A percentile compares a stretch with the other conserved stretches of the same genome.
Conservation (phyloP, 2,797 vertebrate genomes). For the Diceros bicornis region DNA sequence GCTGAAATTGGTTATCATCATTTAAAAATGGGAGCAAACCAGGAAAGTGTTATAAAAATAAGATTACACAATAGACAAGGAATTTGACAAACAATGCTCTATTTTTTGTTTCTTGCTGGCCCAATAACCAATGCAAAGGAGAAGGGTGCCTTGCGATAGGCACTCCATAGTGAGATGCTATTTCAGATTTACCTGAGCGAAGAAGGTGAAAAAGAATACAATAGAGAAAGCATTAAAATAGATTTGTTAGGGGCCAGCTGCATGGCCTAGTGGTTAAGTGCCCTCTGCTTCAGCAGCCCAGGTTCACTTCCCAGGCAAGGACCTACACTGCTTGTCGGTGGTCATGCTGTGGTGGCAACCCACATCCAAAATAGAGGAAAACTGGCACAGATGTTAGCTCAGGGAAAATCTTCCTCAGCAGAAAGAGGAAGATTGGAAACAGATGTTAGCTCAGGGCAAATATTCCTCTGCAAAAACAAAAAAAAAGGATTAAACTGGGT, state of each 20-base stretch:
- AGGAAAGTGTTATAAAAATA: neutral
- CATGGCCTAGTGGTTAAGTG: too few relatives aligned
- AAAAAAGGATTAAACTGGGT: neutral
- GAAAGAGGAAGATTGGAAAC: too few relatives aligned
- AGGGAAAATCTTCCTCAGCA: too few relatives aligned
- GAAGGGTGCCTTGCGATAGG: accelerated
- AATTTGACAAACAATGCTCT: neutral
- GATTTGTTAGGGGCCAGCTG: neutral
- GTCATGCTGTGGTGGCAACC: too few relatives aligned
- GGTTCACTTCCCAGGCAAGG: too few relatives aligned
- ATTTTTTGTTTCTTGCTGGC: neutral
- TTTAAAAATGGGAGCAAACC: neutral
- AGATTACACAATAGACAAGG: neutral
- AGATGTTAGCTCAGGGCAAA: too few relatives aligned
- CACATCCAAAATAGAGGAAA: too few relatives aligned
- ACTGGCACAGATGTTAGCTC: too few relatives aligned
- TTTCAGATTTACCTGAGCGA: neutral
- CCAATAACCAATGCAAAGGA: neutral
- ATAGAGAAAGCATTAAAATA: neutral
- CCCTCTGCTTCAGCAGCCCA: too few relatives aligned
- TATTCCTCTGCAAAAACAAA: too few relatives aligned
- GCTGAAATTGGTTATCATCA: neutral
- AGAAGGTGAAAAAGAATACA: neutral
- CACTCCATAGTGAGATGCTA: neutral
- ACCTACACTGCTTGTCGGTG: too few relatives aligned